A percentile compares a stretch with the other conserved stretches of the same genome.
phyloP scores from a whole-genome alignment of 2,888 invertebrate genomes.

The Helicoverpa assulta region DNA sequence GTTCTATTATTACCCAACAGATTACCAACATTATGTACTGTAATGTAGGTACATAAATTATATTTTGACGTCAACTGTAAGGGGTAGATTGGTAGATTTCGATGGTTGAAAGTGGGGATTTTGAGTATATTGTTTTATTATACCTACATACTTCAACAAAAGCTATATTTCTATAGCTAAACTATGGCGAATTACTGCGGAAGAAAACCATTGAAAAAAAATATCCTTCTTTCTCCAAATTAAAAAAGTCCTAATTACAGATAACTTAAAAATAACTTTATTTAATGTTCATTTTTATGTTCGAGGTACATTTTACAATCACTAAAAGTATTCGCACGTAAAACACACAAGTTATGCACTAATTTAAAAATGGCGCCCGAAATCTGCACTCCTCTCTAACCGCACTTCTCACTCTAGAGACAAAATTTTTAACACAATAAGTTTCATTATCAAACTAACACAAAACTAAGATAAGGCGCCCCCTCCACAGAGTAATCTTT shows the following conservation, averaged over 20 bases:
- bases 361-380: neutral
- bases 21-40: slow-evolving; percentile 71
- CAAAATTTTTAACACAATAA: slow-evolving; percentile 61
- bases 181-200: too few relatives aligned
- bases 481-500: slow-evolving; percentile 85
- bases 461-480: slow-evolving; percentile 85
- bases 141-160: neutral
- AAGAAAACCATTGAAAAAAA: too few relatives aligned
- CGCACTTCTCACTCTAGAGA: slow-evolving; percentile 17
- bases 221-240: too few relatives aligned
- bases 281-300: too few relatives aligned
- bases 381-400: neutral
- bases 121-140: neutral
- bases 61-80: slow-evolving; percentile 69
- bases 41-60: slow-evolving; percentile 70
- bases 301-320: too few relatives aligned
- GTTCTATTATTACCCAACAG: slow-evolving; percentile 73
- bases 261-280: too few relatives aligned
- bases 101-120: slow-evolving; percentile 2
- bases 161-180: too few relatives aligned
- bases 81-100: slow-evolving; percentile 50
- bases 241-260: too few relatives aligned
- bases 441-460: slow-evolving; percentile 78
- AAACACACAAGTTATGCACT: neutral
- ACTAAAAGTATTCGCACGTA: too few relatives aligned